Percentiles rank a stretch among this genome's conserved stretches.
phyloP scores from a whole-genome alignment of 2,113 vertebrate species.

The Pipra filicauda region DNA sequence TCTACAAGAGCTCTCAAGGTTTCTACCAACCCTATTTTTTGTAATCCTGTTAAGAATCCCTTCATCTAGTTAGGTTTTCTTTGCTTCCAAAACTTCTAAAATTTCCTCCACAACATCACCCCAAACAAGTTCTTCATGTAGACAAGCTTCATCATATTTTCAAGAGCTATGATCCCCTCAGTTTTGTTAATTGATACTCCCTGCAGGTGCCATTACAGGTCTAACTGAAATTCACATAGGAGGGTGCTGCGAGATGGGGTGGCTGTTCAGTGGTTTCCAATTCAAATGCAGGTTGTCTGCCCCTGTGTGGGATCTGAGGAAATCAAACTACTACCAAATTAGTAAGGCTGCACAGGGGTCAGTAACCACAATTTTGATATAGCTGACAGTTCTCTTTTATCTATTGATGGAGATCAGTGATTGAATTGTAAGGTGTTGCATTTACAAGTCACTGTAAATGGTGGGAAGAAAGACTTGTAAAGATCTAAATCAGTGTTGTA shows the following conservation, averaged over 20 bases:
- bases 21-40: neutral
- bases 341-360: neutral
- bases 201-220: neutral
- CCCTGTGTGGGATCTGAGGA: neutral
- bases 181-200: neutral
- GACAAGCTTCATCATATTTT: neutral
- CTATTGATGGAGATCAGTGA: neutral
- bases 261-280: neutral
- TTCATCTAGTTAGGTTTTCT: neutral
- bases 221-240: neutral
- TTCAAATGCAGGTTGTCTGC: neutral
- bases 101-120: neutral
- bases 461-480: neutral
- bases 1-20: neutral
- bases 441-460: neutral
- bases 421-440: neutral
- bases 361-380: neutral
- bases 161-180: neutral
- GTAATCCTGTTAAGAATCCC: neutral
- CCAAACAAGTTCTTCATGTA: neutral
- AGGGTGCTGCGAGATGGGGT: neutral
- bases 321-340: neutral
- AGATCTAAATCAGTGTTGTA: neutral
- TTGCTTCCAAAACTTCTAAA: neutral
- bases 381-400: neutral